phyloP scores from a whole-genome alignment of 2,888 invertebrate species.

The Ashinkailepas kermadecensis region DNA sequence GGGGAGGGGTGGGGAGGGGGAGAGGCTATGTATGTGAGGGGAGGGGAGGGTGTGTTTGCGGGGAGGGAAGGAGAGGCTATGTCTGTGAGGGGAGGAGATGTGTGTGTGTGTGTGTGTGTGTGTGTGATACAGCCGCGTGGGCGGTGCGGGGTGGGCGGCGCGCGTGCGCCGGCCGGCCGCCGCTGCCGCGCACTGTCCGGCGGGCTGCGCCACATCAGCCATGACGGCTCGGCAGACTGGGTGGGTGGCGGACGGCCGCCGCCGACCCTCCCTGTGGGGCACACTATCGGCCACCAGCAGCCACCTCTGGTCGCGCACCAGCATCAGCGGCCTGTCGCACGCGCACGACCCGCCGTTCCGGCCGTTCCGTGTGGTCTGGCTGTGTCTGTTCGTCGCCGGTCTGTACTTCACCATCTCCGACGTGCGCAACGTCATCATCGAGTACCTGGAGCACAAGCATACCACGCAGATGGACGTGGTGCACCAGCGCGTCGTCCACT shows the following conservation, averaged over 20 bases:
- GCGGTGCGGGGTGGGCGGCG: too few relatives aligned
- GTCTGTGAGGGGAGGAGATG: too few relatives aligned
- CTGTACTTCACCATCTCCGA: background rate
- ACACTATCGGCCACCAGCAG: background rate
- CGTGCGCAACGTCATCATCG: background rate
- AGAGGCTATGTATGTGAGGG: too few relatives aligned
- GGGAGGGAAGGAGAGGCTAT: too few relatives aligned
- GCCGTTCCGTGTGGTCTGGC: background rate
- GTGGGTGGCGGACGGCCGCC: background rate
- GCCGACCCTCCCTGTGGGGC: background rate
- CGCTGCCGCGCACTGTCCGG: too few relatives aligned
- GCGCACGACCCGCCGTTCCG: background rate
- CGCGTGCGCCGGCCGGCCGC: too few relatives aligned
- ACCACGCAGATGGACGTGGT: background rate
- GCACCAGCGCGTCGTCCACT: slow-evolving; percentile 9
- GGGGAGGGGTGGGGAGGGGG: too few relatives aligned
- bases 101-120: too few relatives aligned
- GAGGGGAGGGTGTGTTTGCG: too few relatives aligned
- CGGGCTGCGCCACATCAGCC: background rate
- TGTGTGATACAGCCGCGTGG: too few relatives aligned
- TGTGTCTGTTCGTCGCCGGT: background rate
- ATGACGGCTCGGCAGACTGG: background rate
- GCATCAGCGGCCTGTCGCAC: background rate
- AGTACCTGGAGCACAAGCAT: background rate
- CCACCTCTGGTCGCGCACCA: background rate